Evolutionary conservation across 2,113 vertebrate genomes (phyloP), one percentile per base, ranked within the genome.

Genomic region (Rhinopomastus cyanomelas): DNA sequence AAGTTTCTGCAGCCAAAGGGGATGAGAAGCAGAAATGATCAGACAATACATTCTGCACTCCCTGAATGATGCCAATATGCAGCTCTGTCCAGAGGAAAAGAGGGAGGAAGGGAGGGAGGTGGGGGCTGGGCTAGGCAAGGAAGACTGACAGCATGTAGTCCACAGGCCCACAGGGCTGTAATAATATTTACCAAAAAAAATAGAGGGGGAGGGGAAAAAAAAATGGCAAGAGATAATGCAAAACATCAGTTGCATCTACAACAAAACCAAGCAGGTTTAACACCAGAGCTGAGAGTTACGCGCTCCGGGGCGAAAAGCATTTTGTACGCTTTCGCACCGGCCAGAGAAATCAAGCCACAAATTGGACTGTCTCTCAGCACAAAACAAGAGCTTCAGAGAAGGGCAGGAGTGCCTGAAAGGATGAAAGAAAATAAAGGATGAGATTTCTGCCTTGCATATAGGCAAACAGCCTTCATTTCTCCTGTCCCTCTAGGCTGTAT

Each of bases 1-100:
- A 93, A 94, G 81, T 90, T 95, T 84, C 69, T 94, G 83, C 89
- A 95, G 93, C 92, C 90, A 90, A 92, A 84, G 80, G 94, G 88
- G 93, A 95, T 73, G 86, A 91, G 92, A 92, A 86, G 90, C 92
- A 94, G 89, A 91, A 93, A 81, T 27, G 85, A 85, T 94, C 92
- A 95, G 80, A 92, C 90, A 94, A 96, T 92, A 86, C 88, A 76
- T 88, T 89, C 89, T 83, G 82, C 11, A 16, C 80, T 93, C 53
- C 62, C 78, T n/a, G 77, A 91, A 51, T 92, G 73, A 91, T 72
- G 88, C 90, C 93, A 92, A 84, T 91, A 81, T 2, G 73, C 91
- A 72, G 91, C 77, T 94, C 82, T 65, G 80, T 91, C 91, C 94
- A 94, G 89, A 89, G 79, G 91, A 87, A 69, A 72, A 39, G 29